phyloP scores from a whole-genome alignment of 2,888 invertebrate species.

The Xanthostigma xanthostigma region DNA sequence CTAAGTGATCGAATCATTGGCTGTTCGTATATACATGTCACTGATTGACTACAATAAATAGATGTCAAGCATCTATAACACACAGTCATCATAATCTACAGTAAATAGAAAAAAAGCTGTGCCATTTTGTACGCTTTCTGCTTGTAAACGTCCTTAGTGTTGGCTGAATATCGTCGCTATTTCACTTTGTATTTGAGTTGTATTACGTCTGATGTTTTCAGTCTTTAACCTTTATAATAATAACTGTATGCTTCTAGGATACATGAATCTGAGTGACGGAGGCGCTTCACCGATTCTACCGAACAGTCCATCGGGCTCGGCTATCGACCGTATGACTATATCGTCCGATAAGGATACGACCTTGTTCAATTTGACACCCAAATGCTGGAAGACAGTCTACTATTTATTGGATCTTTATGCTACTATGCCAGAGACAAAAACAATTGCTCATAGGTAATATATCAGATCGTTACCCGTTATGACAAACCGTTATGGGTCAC shows the following conservation, averaged over 20 bases:
- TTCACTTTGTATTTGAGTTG: too few species aligned
- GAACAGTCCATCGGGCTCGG: slow-evolving; percentile 44
- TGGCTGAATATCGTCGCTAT: too few species aligned
- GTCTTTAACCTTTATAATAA: background rate
- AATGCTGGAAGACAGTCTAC: slow-evolving; percentile 91
- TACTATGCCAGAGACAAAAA: slow-evolving; percentile 89
- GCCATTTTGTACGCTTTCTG: too few species aligned
- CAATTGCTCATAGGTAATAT: slow-evolving; percentile 55
- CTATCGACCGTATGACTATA: slow-evolving; percentile 33
- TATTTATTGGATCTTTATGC: slow-evolving; percentile 85
- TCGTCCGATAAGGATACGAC: slow-evolving; percentile 30
- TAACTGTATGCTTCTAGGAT: slow-evolving; percentile 31
- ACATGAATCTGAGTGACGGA: slow-evolving; percentile 67
- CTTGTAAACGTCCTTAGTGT: too few species aligned
- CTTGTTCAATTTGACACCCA: slow-evolving; percentile 38
- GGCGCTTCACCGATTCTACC: slow-evolving; percentile 53
- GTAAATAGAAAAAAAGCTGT: too few species aligned
- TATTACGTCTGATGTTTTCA: background rate
- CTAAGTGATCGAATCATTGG: too few species aligned
- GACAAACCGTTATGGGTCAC: too few species aligned
- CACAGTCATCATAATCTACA: too few species aligned
- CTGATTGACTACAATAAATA: too few species aligned
- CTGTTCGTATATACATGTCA: too few species aligned
- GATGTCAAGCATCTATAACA: too few species aligned
- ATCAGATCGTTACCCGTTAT: background rate